These are phyloP conservation scores for Cynopterus sphinx DNA, from an alignment of 2,797 vertebrate genomes.

Conservation along the genomic window DNA sequence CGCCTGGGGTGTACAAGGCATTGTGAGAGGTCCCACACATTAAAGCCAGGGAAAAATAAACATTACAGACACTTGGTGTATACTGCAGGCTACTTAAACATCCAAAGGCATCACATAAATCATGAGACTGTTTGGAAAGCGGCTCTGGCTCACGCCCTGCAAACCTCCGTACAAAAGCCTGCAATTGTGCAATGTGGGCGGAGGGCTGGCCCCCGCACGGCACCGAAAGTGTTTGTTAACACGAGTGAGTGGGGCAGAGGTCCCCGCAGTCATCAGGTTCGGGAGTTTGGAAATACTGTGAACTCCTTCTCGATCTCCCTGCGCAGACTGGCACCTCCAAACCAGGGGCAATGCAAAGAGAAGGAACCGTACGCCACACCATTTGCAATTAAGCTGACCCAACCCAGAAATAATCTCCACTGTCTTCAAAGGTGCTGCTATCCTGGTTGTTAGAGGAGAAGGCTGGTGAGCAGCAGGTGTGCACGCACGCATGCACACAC, in stretches of 20 bases:
- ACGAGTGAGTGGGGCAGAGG: neutral
- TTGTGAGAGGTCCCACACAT: constrained; percentile 74
- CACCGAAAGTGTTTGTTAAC: neutral
- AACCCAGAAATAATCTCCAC: neutral
- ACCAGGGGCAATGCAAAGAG: neutral
- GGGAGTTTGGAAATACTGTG: neutral
- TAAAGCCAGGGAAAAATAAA: constrained; percentile 78
- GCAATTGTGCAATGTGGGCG: neutral
- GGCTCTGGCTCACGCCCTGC: constrained; percentile 55
- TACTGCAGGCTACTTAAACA: constrained; percentile 77
- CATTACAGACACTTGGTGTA: constrained; percentile 75
- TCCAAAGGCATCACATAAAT: constrained; percentile 78
- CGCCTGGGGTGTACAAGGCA: constrained; percentile 73
- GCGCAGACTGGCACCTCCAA: neutral
- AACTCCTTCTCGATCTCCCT: neutral
- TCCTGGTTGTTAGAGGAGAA: fast-evolving
- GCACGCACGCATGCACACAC: fast-evolving
- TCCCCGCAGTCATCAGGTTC: neutral
- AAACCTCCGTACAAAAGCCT: constrained; percentile 25
- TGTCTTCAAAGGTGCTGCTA: neutral
- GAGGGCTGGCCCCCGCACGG: neutral
- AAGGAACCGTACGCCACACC: fast-evolving
- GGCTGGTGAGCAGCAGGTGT: neutral
- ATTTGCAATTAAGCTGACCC: neutral
- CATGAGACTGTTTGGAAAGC: constrained; percentile 74